Evolutionary conservation across 2,888 invertebrate genomes (phyloP), one percentile per base, ranked within the genome.

Genomic region (Dioctria linearis): DNA sequence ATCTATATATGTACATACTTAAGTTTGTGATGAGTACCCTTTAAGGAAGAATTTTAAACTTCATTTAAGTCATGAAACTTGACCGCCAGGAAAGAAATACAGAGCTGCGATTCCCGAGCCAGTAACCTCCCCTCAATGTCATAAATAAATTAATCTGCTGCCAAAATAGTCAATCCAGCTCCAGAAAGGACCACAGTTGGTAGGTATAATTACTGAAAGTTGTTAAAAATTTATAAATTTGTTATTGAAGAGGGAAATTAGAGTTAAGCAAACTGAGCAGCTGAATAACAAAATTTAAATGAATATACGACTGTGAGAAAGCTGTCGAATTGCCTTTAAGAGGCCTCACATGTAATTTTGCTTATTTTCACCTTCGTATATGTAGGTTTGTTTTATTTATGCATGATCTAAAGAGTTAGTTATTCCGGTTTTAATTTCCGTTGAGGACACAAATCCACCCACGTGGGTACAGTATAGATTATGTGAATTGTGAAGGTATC

Each of bases 381-480:
- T 25, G 25, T 25, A 25, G 25, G 25, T 25, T 25, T 79, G 49
- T 69, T 81, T 73, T 81, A 81, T 81, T 79, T 75, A 75, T 81
- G 79, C 67, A 78, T 46, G 40, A 37, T 4, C 71, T n/a, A 39
- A 67, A 67, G 67, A 78, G 79, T 75, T 66, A 79, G 81, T 81
- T 79, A 79, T 71, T 69, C 81, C 13, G 81, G 42, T 81, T 81
- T 81, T 81, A 81, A 81, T 81, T 79, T 81, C 81, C 81, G 81
- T 75, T 75, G 81, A 81, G 75, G 79, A 78, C 81, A 79, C 54
- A 66, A 46, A 66, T 43, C 59, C 4, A 46, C 40, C 51, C 40
- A 37, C 39, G 9, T 11, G 25, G 4, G 13, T 11, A 13, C n/a
- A 43, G 39, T 13, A 39, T n/a, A 40, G 75, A 59, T 57, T 42